Evolutionary conservation across 2,113 vertebrate genomes (phyloP).

Genomic region (Ovibos moschatus): DNA sequence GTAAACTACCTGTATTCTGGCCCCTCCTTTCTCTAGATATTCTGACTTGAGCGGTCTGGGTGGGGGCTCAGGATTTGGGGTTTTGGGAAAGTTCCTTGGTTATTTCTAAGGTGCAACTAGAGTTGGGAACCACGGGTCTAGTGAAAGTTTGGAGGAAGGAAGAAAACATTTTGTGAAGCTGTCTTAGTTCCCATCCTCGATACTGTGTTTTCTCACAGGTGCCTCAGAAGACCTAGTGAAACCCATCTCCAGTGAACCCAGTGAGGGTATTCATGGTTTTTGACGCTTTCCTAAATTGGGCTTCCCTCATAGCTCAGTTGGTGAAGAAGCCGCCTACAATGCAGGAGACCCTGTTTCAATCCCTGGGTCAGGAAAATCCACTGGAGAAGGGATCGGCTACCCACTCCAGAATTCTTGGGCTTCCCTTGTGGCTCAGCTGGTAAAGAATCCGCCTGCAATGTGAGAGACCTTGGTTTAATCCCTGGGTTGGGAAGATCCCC

Average conservation of each 20-base stretch:
- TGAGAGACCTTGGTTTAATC: fast-evolving
- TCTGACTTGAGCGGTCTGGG: background rate
- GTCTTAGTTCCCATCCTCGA: background rate
- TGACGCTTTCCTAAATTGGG: background rate
- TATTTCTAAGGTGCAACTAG: background rate
- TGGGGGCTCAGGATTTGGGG: background rate
- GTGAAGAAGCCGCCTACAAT: background rate
- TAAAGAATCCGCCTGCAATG: background rate
- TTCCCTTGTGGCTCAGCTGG: background rate
- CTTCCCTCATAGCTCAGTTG: background rate
- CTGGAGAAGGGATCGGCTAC: background rate
- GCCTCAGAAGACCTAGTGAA: background rate
- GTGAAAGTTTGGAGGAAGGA: background rate
- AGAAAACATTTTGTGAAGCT: background rate
- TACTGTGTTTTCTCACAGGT: background rate
- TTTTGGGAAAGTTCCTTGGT: background rate
- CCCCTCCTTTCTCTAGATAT: background rate
- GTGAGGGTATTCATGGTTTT: background rate
- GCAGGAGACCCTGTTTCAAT: background rate
- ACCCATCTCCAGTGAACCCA: background rate
- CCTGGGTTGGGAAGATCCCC: background rate
- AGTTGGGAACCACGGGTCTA: background rate
- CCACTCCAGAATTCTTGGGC: background rate
- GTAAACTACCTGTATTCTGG: background rate
- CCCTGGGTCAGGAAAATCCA: background rate